Percentiles rank a stretch among this genome's conserved stretches.
These are phyloP conservation scores for Onychomys torridus DNA, from an alignment of 2,797 vertebrate species.

Conservation along the genomic window DNA sequence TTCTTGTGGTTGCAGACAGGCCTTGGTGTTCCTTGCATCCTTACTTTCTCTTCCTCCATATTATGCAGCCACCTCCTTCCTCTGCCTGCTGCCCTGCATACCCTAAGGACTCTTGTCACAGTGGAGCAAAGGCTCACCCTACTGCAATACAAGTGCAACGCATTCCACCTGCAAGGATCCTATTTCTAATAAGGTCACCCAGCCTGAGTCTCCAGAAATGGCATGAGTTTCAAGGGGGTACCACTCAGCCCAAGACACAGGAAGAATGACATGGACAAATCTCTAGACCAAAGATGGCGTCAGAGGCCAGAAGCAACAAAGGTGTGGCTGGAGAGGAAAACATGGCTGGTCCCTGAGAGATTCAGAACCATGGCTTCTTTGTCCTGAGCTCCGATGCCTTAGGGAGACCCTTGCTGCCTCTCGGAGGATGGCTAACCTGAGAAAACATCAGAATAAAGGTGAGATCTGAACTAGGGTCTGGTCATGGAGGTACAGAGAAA, in stretches of 20 bases:
- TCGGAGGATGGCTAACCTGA: fast-evolving
- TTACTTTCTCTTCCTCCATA: neutral
- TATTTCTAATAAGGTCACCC: neutral
- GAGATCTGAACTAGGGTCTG: neutral
- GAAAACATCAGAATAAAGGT: neutral
- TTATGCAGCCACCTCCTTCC: neutral
- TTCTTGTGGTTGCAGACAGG: neutral
- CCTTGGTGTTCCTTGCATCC: too few species aligned
- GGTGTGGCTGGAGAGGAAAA: neutral
- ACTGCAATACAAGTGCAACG: too few species aligned
- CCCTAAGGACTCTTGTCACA: neutral
- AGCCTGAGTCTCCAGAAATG: neutral
- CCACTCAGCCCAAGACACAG: neutral
- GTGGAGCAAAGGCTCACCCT: neutral
- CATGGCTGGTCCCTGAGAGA: neutral
- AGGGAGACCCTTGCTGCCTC: neutral
- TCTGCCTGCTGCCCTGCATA: too few species aligned
- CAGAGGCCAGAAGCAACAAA: neutral
- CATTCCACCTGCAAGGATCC: neutral
- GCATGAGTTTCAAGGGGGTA: neutral
- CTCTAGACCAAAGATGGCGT: neutral
- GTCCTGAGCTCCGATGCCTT: neutral
- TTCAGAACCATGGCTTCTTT: neutral
- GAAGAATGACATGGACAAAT: fast-evolving
- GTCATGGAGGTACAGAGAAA: neutral